A percentile compares a stretch with the other conserved stretches of the same genome.
Conservation (phyloP, 2,113 vertebrate species). For the Poicephalus meyeri region DNA sequence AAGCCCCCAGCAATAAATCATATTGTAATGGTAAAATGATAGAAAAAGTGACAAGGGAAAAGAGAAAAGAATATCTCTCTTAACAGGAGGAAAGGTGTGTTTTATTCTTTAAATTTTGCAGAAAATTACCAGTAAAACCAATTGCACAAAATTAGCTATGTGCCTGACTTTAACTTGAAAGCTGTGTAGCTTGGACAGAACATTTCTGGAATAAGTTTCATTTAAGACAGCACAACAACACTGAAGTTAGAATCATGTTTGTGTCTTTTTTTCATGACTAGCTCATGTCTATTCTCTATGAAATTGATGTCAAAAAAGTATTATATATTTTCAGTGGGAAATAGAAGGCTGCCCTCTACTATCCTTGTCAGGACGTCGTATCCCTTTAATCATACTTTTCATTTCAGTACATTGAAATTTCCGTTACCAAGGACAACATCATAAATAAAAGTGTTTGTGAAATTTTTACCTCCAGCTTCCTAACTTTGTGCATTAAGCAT, state of each 20-base stretch:
- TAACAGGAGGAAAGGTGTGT: background rate
- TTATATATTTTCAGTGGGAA: constrained; percentile 88
- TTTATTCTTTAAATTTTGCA: background rate
- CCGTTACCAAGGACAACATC: constrained; percentile 94
- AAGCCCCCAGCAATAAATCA: background rate
- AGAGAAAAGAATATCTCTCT: background rate
- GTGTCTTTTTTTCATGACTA: constrained; percentile 77
- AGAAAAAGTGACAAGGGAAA: background rate
- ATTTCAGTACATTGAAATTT: constrained; percentile 97
- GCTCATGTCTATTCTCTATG: constrained; percentile 87
- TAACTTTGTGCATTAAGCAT: constrained; percentile 86
- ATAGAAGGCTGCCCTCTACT: constrained; percentile 86
- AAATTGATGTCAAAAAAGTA: constrained; percentile 89
- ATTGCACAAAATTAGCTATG: constrained; percentile 11
- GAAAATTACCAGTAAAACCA: background rate
- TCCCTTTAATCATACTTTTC: constrained; percentile 98
- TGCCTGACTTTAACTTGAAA: background rate
- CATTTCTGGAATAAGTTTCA: constrained; percentile 54
- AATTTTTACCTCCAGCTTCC: constrained; percentile 89
- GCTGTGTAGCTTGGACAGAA: background rate
- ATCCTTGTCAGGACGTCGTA: constrained; percentile 84
- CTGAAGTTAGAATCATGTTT: constrained; percentile 74
- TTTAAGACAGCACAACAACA: constrained; percentile 53
- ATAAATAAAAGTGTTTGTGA: constrained; percentile 95
- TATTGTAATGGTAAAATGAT: background rate